Evolutionary conservation across 2,797 vertebrate genomes (phyloP), one percentile per base, ranked within the genome.

Genomic region (Enteromius treurensis): DNA sequence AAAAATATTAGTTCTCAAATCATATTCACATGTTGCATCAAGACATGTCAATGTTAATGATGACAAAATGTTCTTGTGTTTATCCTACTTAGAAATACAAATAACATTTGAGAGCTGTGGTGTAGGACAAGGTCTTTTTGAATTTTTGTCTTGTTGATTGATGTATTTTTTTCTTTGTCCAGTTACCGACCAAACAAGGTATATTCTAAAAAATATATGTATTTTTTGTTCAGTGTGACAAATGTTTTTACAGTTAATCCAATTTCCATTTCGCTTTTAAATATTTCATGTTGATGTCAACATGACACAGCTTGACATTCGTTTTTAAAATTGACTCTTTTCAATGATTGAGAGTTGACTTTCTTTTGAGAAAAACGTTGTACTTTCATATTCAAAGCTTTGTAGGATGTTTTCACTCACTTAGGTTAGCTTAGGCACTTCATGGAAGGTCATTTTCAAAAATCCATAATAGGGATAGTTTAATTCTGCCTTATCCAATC

Each of bases 231-330:
- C 5, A 55, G 51, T 34, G 13, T 40, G 51, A 76, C 6, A 1
- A 55, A 55, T 14, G 53, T 9, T 53, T 45, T 37, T n/a, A 34
- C 34, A n/a, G 49, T 74, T 53, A 5, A 34, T 32, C 3, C 2
- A n/a, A 53, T 74, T 53, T 49, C 19, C 9, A 67, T 81, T 77
- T 55, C n/a, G 23, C 32, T 73, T 21, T 79, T 67, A 26, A 13
- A 47, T 47, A 45, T 47, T 47, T 14, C 13, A 47, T 47, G 45
- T 47, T 47, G 11, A 47, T 47, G 45, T 13, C 45, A 47, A 47
- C 45, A 47, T 14, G 45, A 47, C 11, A 14, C 45, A 3, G 3
- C 45, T 47, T 47, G 45, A 47, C 3, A 13, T 47, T 47, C 13
- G 13, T 47, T 47, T 45, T 47, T 47, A 47, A 47, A 47, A 47